A percentile compares a stretch with the other conserved stretches of the same genome.
phyloP scores from a whole-genome alignment of 2,113 vertebrate species.

The Gracilinanus agilis region DNA sequence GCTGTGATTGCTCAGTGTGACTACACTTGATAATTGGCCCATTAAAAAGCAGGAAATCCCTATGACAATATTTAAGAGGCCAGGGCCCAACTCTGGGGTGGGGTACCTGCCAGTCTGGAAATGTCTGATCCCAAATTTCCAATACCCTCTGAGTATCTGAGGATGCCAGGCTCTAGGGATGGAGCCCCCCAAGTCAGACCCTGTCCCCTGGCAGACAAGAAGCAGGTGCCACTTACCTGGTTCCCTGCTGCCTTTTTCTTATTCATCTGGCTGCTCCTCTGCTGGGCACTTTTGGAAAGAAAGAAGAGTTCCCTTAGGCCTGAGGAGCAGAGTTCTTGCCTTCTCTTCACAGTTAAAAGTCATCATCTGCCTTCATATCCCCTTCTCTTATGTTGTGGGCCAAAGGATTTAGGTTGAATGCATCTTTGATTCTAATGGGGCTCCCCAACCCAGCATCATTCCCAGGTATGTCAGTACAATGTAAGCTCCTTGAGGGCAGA shows the following conservation, averaged over 20 bases:
- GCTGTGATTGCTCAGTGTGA: not conserved
- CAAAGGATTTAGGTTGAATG: not conserved
- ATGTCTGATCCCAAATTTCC: not conserved
- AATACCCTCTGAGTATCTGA: not conserved
- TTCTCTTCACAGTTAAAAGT: not conserved
- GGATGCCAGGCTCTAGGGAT: not conserved
- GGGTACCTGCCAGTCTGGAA: not conserved
- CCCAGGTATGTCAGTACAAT: conserved; percentile 15
- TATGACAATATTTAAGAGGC: not conserved
- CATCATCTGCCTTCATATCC: not conserved
- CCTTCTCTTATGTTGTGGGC: not conserved
- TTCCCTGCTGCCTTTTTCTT: conserved; percentile 98
- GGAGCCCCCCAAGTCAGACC: not conserved
- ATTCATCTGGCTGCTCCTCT: conserved; percentile 96
- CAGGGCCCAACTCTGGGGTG: not conserved
- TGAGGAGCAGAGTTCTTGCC: not conserved
- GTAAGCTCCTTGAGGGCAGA: not conserved
- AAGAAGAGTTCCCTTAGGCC: conserved; percentile 1
- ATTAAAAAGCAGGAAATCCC: not conserved
- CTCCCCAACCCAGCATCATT: not conserved
- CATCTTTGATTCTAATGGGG: not conserved
- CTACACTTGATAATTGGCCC: not conserved
- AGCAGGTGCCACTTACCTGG: conserved; percentile 88
- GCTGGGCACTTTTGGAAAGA: conserved; percentile 91
- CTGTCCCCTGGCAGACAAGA: not conserved